Conservation (phyloP, 1,140 invertebrate species). For the Calliphora vicina region DNA sequence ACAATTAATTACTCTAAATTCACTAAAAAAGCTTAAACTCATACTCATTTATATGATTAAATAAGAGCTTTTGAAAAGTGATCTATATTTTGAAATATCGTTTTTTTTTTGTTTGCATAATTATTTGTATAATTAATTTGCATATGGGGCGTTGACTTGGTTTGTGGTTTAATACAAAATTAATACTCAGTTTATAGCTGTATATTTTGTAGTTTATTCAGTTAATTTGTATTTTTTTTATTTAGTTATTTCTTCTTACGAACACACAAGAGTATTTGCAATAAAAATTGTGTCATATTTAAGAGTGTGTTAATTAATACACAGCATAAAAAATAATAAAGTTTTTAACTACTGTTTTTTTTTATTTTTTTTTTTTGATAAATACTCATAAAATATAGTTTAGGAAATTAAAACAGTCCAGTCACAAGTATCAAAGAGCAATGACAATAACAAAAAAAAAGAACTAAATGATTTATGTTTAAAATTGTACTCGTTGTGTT, state of each 20-base stretch:
- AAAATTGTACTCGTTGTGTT: no score
- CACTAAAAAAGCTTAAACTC: no score
- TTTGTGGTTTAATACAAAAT: background rate
- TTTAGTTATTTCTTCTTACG: background rate
- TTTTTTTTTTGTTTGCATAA: no score
- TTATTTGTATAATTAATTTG: background rate
- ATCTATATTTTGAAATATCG: no score
- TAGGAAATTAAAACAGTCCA: background rate
- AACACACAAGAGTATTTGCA: background rate
- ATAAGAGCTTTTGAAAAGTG: no score
- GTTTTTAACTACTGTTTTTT: background rate
- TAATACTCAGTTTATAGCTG: background rate
- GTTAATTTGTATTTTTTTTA: background rate
- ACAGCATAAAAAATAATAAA: background rate
- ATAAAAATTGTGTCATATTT: slow-evolving; percentile 1
- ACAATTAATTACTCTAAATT: no score
- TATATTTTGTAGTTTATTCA: background rate
- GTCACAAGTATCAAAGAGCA: background rate
- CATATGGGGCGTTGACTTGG: background rate
- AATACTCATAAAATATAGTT: no score
- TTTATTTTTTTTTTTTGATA: no score
- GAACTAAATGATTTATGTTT: background rate
- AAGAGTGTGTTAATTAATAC: background rate
- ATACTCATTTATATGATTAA: no score
- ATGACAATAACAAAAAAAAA: background rate